phyloP scores from a whole-genome alignment of 1,140 invertebrate species.

The Prorops nasuta region DNA sequence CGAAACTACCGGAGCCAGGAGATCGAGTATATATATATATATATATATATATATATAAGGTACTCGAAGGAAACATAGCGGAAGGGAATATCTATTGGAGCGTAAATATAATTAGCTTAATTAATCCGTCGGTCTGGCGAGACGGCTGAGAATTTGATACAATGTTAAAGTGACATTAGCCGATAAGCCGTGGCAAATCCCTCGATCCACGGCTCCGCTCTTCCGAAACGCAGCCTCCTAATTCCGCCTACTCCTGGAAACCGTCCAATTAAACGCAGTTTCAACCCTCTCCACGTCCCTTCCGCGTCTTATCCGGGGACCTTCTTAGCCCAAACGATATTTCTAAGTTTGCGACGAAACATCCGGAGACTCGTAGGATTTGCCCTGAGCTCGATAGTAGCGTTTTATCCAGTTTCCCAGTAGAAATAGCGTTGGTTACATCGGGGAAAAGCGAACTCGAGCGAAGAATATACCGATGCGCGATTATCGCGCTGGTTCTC shows the following conservation, averaged over 20 bases:
- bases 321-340: slow-evolving; percentile 18
- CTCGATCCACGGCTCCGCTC: slow-evolving; percentile 4
- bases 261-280: slow-evolving; percentile 43
- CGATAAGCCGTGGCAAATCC: slow-evolving; percentile 28
- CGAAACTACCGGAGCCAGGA: no score
- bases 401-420: not conserved
- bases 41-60: no score
- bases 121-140: slow-evolving; percentile 38
- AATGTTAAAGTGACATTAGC: slow-evolving; percentile 38
- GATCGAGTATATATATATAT: no score
- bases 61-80: no score
- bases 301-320: not conserved
- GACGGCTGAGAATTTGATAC: slow-evolving; percentile 36
- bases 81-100: slow-evolving; percentile 14
- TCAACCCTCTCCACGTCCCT: slow-evolving; percentile 17
- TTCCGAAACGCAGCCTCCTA: slow-evolving; percentile 11
- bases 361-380: no score
- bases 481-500: no score
- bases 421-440: no score
- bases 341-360: slow-evolving; percentile 25
- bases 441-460: no score
- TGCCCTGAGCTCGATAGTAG: not conserved
- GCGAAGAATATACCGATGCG: no score
- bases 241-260: slow-evolving; percentile 28
- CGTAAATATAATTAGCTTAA: slow-evolving; percentile 46